Conservation (phyloP, 2,113 vertebrate genomes). For the Tragelaphus scriptus region DNA sequence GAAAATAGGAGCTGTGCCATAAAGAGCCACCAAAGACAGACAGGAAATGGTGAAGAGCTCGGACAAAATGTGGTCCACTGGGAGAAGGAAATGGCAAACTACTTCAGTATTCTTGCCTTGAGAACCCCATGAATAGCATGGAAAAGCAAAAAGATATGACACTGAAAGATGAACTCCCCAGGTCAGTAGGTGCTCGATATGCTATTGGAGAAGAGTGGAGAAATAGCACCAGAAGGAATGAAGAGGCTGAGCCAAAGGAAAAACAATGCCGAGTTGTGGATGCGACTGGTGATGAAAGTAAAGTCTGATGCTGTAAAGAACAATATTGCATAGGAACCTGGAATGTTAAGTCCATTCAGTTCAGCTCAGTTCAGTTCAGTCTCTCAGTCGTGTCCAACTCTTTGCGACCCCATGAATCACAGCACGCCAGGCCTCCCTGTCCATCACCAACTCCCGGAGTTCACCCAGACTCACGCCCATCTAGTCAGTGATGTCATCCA, state of each 20-base stretch:
- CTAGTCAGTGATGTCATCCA: too few species aligned
- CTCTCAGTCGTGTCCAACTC: too few species aligned
- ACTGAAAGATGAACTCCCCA: not conserved
- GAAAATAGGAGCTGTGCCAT: not conserved
- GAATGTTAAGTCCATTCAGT: not conserved
- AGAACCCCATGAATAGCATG: not conserved
- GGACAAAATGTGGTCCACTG: not conserved
- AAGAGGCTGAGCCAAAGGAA: not conserved
- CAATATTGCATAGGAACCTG: not conserved
- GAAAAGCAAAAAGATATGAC: not conserved
- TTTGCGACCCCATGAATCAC: too few species aligned
- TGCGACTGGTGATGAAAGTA: not conserved
- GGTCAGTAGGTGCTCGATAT: not conserved
- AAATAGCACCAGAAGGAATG: not conserved
- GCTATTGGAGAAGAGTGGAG: not conserved
- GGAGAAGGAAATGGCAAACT: not conserved
- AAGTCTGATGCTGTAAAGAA: not conserved
- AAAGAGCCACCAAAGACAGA: not conserved
- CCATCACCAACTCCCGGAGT: too few species aligned
- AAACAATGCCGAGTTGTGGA: not conserved
- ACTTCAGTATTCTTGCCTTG: not conserved
- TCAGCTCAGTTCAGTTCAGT: too few species aligned
- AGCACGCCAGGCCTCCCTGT: too few species aligned
- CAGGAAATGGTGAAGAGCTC: not conserved
- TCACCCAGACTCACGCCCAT: too few species aligned